Conservation (phyloP, 2,113 vertebrate genomes). For the Rhinogobius similis region DNA sequence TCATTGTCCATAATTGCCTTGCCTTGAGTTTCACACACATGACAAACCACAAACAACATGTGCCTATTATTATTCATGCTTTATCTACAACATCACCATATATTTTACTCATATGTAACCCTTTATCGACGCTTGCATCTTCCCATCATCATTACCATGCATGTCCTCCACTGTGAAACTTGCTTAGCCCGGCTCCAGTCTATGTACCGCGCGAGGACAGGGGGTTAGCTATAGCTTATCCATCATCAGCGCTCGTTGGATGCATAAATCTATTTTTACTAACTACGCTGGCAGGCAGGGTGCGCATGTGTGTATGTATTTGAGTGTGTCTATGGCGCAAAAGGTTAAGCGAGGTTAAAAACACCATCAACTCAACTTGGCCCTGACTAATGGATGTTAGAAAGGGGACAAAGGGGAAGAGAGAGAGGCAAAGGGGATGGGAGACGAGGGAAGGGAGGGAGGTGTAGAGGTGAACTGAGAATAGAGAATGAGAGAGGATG, state of each 20-base stretch:
- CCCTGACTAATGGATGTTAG: slow-evolving; percentile 76
- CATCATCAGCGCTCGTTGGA: slow-evolving; percentile 69
- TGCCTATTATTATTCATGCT: background rate
- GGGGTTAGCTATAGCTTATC: slow-evolving; percentile 71
- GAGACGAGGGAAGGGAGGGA: slow-evolving; percentile 52
- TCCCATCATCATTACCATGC: slow-evolving; percentile 1
- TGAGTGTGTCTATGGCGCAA: slow-evolving; percentile 20
- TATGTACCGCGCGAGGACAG: slow-evolving; percentile 42
- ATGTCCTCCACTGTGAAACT: background rate
- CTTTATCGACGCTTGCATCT: background rate
- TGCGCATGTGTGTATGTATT: slow-evolving; percentile 8
- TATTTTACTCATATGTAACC: background rate
- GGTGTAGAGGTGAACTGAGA: slow-evolving; percentile 62
- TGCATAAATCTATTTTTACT: slow-evolving; percentile 74
- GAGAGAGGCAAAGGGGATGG: slow-evolving; percentile 30
- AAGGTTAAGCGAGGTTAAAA: slow-evolving; percentile 77
- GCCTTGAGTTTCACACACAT: no score
- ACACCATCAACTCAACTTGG: slow-evolving; percentile 79
- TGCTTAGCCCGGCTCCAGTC: slow-evolving; percentile 5
- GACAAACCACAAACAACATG: no score
- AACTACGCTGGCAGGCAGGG: slow-evolving; percentile 62
- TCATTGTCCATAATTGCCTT: no score
- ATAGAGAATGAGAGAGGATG: slow-evolving; percentile 22
- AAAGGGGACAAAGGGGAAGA: slow-evolving; percentile 39
- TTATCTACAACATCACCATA: background rate